These are phyloP conservation scores for Tinea trinotella DNA, from an alignment of 2,888 invertebrate species.

Conservation along the genomic window DNA sequence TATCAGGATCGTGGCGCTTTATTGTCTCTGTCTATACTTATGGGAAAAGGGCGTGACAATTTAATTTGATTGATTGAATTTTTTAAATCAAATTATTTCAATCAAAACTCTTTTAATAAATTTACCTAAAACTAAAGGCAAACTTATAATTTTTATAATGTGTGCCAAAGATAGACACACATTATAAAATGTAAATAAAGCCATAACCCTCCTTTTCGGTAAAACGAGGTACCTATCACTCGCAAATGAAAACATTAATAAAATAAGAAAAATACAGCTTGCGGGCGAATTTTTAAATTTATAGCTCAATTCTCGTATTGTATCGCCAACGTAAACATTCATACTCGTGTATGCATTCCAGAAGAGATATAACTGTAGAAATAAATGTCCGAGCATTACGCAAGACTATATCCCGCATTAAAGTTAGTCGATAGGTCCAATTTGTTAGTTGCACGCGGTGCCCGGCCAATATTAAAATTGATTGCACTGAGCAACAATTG, in stretches of 20 bases:
- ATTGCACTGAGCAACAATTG: slow-evolving; percentile 41
- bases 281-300: slow-evolving; percentile 38
- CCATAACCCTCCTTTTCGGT: no score
- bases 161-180: no score
- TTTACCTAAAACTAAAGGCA: no score
- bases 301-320: slow-evolving; percentile 35
- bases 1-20: no score
- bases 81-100: not conserved
- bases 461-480: slow-evolving; percentile 40
- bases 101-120: no score
- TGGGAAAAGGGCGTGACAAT: no score
- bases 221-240: not conserved
- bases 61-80: not conserved
- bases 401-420: slow-evolving; percentile 35
- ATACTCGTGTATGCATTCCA: slow-evolving; percentile 35
- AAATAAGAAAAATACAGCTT: not conserved
- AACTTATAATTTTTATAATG: no score
- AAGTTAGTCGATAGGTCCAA: slow-evolving; percentile 35
- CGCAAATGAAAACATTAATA: not conserved
- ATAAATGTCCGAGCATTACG: slow-evolving; percentile 17
- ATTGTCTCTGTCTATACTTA: no score
- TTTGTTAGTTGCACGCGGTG: slow-evolving; percentile 27
- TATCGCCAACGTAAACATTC: slow-evolving; percentile 52
- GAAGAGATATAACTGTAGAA: slow-evolving; percentile 18
- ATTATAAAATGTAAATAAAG: no score